These are phyloP conservation scores for Eidolon helvum DNA, from an alignment of 2,113 vertebrate species.

Conservation along the genomic window DNA sequence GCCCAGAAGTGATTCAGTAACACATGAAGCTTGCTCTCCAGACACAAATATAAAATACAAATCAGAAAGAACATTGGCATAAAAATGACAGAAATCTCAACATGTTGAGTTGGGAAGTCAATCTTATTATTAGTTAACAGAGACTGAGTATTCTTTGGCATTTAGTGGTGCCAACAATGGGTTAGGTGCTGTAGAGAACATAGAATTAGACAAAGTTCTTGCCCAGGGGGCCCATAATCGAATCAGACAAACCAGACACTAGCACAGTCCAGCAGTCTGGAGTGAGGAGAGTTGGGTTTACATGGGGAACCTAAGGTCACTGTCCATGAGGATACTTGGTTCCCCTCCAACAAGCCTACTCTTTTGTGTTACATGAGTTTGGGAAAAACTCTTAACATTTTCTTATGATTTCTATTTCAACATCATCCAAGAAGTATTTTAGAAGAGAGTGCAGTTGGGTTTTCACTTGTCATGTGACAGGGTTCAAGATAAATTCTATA, in stretches of 20 bases:
- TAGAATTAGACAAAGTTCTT: conserved; percentile 61
- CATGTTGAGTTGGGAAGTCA: conserved; percentile 47
- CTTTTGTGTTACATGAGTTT: neutral
- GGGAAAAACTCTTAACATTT: neutral
- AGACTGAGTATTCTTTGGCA: conserved; percentile 66
- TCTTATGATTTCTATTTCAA: conserved; percentile 3
- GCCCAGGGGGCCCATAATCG: conserved; percentile 62
- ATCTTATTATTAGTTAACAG: conserved; percentile 50
- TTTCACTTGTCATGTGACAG: conserved; percentile 3
- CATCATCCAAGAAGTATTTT: neutral
- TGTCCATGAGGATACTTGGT: neutral
- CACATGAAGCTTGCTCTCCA: conserved; percentile 41
- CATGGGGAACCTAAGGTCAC: conserved; percentile 68
- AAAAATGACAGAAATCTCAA: conserved; percentile 58
- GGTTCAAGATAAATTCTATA: neutral
- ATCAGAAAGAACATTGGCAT: conserved; percentile 56
- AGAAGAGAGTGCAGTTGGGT: neutral
- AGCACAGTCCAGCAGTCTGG: conserved; percentile 68
- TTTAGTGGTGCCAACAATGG: conserved; percentile 13
- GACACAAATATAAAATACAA: conserved; percentile 55
- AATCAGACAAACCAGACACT: conserved; percentile 76
- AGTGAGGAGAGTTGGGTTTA: conserved; percentile 40
- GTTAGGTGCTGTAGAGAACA: conserved; percentile 62
- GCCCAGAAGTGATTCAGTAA: conserved; percentile 71
- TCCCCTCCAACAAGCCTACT: neutral